These are phyloP conservation scores for Lasioglossum marginatum DNA, from an alignment of 2,888 invertebrate species.

Conservation along the genomic window DNA sequence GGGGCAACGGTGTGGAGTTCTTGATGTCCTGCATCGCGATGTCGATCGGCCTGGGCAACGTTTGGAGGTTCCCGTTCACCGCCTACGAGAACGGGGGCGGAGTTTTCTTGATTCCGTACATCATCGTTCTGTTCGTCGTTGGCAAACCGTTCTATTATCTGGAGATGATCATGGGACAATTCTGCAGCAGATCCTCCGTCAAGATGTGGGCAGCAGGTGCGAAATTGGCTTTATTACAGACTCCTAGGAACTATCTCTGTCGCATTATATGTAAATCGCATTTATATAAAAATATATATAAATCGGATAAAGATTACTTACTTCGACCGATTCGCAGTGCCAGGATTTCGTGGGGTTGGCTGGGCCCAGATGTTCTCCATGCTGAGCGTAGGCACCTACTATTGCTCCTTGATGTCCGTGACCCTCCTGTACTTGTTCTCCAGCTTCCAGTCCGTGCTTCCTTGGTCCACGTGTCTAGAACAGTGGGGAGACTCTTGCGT, in stretches of 20 bases:
- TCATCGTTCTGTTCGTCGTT: conserved; percentile 88
- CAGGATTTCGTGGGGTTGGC: conserved; percentile 90
- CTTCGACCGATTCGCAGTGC: conserved; percentile 82
- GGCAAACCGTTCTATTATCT: conserved; percentile 94
- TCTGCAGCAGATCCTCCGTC: conserved; percentile 92
- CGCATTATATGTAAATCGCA: too few relatives aligned
- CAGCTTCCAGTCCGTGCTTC: conserved; percentile 83
- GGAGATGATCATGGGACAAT: conserved; percentile 94
- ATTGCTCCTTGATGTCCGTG: conserved; percentile 85
- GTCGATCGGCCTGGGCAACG: conserved; percentile 89
- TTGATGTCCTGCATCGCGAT: conserved; percentile 89
- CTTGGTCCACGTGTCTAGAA: conserved; percentile 84
- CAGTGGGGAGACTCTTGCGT: conserved; percentile 80
- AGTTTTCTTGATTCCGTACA: conserved; percentile 89
- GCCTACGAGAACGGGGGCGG: conserved; percentile 90
- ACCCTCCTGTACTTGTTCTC: conserved; percentile 84
- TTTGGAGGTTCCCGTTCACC: conserved; percentile 89
- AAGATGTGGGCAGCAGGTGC: conserved; percentile 88
- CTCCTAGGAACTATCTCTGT: neutral
- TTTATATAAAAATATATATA: too few relatives aligned
- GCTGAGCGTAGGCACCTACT: conserved; percentile 84
- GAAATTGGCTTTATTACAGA: neutral
- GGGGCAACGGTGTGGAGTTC: conserved; percentile 88
- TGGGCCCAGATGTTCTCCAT: conserved; percentile 85
- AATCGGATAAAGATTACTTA: neutral